These are phyloP conservation scores for Hypotaenidia okinawae DNA, from an alignment of 2,797 vertebrate species.

Conservation along the genomic window DNA sequence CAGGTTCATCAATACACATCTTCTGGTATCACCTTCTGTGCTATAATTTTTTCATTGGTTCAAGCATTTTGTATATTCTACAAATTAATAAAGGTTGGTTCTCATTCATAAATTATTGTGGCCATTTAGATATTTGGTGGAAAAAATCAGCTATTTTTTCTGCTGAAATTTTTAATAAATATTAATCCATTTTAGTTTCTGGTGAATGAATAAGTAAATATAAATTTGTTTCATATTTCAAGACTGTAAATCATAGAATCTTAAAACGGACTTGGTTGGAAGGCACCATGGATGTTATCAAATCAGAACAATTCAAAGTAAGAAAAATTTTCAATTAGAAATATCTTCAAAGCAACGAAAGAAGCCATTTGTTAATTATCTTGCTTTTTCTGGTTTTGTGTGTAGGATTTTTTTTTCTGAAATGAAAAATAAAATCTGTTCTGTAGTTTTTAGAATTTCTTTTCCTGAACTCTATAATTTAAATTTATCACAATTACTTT, in stretches of 20 bases:
- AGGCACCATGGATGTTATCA: neutral
- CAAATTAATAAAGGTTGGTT: neutral
- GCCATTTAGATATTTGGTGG: neutral
- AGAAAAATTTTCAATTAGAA: neutral
- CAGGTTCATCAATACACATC: neutral
- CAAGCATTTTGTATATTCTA: neutral
- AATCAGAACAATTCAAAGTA: neutral
- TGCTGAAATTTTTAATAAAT: neutral
- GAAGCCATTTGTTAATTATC: neutral
- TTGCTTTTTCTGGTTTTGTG: neutral
- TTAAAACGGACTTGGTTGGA: neutral
- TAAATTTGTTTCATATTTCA: neutral
- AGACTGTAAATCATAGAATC: neutral
- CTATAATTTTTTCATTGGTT: neutral
- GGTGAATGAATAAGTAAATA: neutral
- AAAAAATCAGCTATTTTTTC: neutral
- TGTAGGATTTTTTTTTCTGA: neutral
- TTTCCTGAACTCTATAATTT: neutral
- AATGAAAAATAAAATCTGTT: neutral
- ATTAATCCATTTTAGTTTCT: neutral
- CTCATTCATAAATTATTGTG: neutral
- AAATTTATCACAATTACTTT: neutral
- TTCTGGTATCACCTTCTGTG: neutral
- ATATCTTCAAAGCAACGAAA: neutral
- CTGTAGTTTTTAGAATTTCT: neutral